A percentile compares a stretch with the other conserved stretches of the same genome.
phyloP scores from a whole-genome alignment of 2,113 vertebrate species.

The Neoarius graeffei region DNA sequence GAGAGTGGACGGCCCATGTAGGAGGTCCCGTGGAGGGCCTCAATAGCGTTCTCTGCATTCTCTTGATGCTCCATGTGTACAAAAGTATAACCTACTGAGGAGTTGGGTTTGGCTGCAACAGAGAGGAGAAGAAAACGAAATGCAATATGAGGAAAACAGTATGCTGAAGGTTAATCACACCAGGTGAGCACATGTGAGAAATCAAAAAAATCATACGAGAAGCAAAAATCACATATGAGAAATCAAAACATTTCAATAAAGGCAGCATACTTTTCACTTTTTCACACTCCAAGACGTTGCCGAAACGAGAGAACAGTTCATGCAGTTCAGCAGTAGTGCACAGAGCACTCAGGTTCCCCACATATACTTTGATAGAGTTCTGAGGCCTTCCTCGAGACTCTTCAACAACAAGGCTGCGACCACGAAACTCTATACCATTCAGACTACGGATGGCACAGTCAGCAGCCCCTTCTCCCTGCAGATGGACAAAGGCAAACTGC shows the following conservation, averaged over 20 bases:
- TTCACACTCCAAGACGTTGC: conserved; percentile 93
- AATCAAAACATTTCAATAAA: background rate
- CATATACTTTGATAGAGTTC: conserved; percentile 94
- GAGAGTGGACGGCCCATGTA: conserved; percentile 91
- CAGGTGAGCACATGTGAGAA: background rate
- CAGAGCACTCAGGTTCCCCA: conserved; percentile 89
- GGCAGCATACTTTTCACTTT: conserved; percentile 88
- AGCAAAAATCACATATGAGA: background rate
- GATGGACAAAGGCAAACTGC: conserved; percentile 92
- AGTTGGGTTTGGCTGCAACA: conserved; percentile 71
- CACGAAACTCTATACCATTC: conserved; percentile 87
- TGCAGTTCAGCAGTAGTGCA: conserved; percentile 89
- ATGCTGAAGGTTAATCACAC: background rate
- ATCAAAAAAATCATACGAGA: background rate
- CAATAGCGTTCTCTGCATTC: conserved; percentile 87
- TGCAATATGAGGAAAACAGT: background rate
- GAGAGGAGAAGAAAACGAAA: background rate
- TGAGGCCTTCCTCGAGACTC: conserved; percentile 87
- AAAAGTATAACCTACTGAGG: conserved; percentile 89
- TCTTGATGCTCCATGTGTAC: conserved; percentile 98
- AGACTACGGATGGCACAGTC: conserved; percentile 84
- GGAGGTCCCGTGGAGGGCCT: conserved; percentile 90
- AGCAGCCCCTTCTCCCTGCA: conserved; percentile 84
- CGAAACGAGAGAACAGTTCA: conserved; percentile 87
- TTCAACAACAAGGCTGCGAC: conserved; percentile 87